Evolutionary conservation across 1,140 invertebrate genomes (phyloP).

Genomic region (Samia ricini): DNA sequence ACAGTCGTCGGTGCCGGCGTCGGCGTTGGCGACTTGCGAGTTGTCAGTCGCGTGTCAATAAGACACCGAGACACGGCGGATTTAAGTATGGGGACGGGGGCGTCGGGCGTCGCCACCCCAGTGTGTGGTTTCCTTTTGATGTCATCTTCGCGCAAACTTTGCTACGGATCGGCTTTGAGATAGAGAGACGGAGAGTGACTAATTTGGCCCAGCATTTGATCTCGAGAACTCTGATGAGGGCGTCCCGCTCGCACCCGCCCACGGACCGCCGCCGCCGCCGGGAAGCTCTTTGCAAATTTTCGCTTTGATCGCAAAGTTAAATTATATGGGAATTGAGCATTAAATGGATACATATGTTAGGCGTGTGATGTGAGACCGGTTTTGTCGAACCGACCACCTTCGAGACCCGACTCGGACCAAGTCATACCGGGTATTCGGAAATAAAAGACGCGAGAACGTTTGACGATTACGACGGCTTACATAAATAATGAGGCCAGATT

Average conservation of each 20-base stretch:
- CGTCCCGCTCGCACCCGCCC: constrained; percentile 69
- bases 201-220: constrained; percentile 78
- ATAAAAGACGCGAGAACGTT: constrained; percentile 52
- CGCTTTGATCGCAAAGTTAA: constrained; percentile 77
- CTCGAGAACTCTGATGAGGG: constrained; percentile 60
- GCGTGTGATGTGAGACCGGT: constrained; percentile 11
- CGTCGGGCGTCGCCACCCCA: constrained; percentile 50
- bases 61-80: constrained; percentile 70
- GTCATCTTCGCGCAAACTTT: constrained; percentile 78
- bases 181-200: constrained; percentile 77
- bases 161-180: constrained; percentile 78
- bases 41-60: constrained; percentile 75
- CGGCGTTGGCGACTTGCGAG: constrained; percentile 60
- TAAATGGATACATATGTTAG: constrained; percentile 75
- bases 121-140: constrained; percentile 78
- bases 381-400: not conserved
- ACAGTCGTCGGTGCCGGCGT: constrained; percentile 34
- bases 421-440: constrained; percentile 24
- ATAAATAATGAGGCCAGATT: constrained; percentile 70
- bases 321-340: constrained; percentile 77
- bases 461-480: constrained; percentile 68
- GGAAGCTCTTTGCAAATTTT: constrained; percentile 76
- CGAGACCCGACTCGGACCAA: not conserved
- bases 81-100: constrained; percentile 62
- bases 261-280: constrained; percentile 57